Evolutionary conservation across 1,140 invertebrate genomes (phyloP).

Genomic region (Ganaspis sp.): DNA sequence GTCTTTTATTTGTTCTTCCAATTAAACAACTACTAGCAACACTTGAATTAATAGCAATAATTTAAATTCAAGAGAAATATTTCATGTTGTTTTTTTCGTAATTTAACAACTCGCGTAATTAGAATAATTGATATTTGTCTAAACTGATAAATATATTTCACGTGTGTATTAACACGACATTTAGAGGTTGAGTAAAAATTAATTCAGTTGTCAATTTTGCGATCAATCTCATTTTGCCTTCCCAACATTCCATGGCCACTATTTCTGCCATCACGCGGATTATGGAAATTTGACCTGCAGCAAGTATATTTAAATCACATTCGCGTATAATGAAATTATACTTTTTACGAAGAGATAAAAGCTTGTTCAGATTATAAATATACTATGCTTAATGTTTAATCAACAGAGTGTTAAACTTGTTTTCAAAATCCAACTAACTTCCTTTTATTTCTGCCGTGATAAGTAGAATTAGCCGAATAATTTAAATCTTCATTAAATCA

Average conservation of each 20-base stretch:
- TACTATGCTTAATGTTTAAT: neutral
- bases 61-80: neutral
- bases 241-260: neutral
- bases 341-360: neutral
- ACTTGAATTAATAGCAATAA: too few relatives aligned
- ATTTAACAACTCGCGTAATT: too few relatives aligned
- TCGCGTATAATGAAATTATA: neutral
- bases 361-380: neutral
- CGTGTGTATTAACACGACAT: neutral
- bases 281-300: neutral
- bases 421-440: too few relatives aligned
- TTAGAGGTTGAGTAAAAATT: neutral
- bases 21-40: too few relatives aligned
- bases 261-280: neutral
- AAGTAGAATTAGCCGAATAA: too few relatives aligned
- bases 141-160: neutral
- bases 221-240: neutral
- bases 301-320: slow-evolving; percentile 10
- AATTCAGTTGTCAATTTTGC: neutral
- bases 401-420: neutral
- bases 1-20: too few relatives aligned
- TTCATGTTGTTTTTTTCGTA: too few relatives aligned
- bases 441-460: too few relatives aligned
- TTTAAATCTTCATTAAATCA: too few relatives aligned
- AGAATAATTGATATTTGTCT: too few relatives aligned